Percentiles rank a stretch among this genome's conserved stretches.
Evolutionary conservation across 2,888 invertebrate species (phyloP).

Genomic region (Mythimna pallens): DNA sequence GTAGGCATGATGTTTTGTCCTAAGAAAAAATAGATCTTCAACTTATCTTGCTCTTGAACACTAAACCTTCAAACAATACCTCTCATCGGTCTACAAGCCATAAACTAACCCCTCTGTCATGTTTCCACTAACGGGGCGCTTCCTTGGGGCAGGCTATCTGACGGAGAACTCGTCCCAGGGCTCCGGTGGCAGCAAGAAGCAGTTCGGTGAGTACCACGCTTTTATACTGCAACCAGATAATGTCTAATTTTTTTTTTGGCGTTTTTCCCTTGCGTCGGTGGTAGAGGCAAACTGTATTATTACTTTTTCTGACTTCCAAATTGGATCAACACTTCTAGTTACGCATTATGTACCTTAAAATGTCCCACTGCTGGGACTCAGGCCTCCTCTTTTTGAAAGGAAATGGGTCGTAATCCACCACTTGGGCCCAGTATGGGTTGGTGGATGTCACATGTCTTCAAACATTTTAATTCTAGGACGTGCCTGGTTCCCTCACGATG

Average conservation of each 20-base stretch:
- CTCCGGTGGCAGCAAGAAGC: constrained; percentile 79
- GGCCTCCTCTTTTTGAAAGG: no score
- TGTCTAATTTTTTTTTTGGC: not conserved
- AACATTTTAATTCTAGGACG: no score
- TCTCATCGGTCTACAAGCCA: constrained; percentile 59
- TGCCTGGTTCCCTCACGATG: no score
- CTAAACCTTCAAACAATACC: constrained; percentile 1
- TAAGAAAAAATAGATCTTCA: not conserved
- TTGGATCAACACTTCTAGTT: no score
- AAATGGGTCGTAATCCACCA: no score
- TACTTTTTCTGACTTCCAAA: no score
- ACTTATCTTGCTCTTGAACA: not conserved
- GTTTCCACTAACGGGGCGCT: constrained; percentile 86
- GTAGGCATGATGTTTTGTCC: not conserved
- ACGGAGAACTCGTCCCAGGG: constrained; percentile 86
- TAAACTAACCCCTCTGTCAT: constrained; percentile 64
- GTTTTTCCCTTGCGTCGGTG: not conserved
- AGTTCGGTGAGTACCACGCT: constrained; percentile 75
- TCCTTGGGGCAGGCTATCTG: constrained; percentile 88
- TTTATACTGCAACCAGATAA: constrained; percentile 13
- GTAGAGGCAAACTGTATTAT: no score
- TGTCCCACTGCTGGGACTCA: no score
- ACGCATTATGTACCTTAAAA: no score
- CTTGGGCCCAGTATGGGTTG: no score
- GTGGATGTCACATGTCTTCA: no score